Evolutionary conservation across 2,888 invertebrate genomes (phyloP).

Genomic region (Cephus pulcher): DNA sequence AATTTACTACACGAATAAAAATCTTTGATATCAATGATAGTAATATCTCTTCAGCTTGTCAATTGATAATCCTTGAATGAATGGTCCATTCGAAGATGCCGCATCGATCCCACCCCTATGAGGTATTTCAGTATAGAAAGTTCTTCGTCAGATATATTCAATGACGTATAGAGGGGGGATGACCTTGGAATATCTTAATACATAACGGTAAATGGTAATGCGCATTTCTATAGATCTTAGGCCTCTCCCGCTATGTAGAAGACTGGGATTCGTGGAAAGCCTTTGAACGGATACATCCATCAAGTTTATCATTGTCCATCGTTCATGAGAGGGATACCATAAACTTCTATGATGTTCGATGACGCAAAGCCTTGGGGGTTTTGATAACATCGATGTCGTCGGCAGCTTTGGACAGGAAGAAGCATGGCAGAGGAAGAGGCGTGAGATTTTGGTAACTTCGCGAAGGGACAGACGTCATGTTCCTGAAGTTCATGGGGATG

Average conservation of each 20-base stretch:
- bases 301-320: not conserved
- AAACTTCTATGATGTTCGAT: not conserved
- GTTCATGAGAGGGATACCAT: not conserved
- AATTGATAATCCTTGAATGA: not conserved
- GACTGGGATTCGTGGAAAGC: not conserved
- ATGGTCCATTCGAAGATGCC: not conserved
- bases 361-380: not conserved
- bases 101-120: not conserved
- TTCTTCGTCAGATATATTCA: not conserved
- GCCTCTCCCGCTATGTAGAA: not conserved
- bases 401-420: not conserved
- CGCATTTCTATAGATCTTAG: not conserved
- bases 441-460: not conserved
- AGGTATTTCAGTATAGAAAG: not conserved
- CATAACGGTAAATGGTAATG: not conserved
- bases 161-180: not conserved
- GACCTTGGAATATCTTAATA: not conserved
- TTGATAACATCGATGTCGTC: not conserved
- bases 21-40: not conserved
- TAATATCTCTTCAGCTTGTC: not conserved
- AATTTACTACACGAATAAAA: not conserved
- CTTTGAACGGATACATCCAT: not conserved
- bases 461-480: not conserved
- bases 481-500: not conserved
- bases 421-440: not conserved